Evolutionary conservation across 2,113 vertebrate genomes (phyloP).

Genomic region (Notothenia coriiceps): DNA sequence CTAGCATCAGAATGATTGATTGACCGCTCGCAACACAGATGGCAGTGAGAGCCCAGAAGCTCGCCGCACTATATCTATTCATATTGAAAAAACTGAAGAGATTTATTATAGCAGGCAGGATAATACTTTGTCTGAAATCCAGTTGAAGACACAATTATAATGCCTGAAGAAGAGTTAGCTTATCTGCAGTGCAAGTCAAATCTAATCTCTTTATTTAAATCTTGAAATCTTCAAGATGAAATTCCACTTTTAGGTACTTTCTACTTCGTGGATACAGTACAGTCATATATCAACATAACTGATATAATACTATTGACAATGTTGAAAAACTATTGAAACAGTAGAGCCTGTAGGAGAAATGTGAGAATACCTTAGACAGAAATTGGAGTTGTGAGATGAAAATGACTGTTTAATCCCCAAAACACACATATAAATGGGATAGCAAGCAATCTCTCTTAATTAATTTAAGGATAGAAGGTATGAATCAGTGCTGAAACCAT

Average conservation of each 20-base stretch:
- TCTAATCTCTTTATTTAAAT: too few relatives aligned
- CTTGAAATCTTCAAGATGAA: too few relatives aligned
- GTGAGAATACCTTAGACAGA: background rate
- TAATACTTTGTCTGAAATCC: constrained; percentile 7
- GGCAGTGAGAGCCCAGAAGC: background rate
- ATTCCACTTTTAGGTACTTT: too few relatives aligned
- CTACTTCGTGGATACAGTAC: background rate
- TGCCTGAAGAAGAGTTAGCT: background rate
- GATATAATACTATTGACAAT: background rate
- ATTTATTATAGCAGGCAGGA: background rate
- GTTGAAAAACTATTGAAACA: background rate
- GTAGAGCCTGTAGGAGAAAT: background rate
- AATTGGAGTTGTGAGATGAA: too few relatives aligned
- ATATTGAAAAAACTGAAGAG: background rate
- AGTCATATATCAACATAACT: background rate
- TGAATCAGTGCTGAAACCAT: background rate
- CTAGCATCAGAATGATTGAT: constrained; percentile 15
- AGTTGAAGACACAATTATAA: constrained; percentile 14
- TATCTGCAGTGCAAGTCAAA: too few relatives aligned
- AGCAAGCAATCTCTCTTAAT: background rate
- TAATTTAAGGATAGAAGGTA: background rate
- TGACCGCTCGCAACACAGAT: constrained; percentile 17
- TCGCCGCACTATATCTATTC: background rate
- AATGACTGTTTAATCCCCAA: background rate
- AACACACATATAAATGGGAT: background rate